Base-by-base conservation (phyloP, 2,888 invertebrate species). In the Pycnomerus fuliginosus region DNA sequence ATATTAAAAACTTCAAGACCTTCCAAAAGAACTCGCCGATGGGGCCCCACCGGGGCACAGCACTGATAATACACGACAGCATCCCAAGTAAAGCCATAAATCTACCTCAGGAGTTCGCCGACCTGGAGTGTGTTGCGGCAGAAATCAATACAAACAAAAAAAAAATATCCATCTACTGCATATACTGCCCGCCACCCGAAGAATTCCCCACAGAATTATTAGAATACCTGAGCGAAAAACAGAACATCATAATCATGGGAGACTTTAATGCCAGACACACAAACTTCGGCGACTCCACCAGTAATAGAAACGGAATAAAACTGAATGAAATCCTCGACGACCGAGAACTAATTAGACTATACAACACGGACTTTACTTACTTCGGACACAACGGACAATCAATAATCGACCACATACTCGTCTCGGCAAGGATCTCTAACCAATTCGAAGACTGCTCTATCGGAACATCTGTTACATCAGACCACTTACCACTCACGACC, bases 321-420 rank as follows among this genome's bases (percentile, higher is more conserved):
- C 11, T 27, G 8, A 8, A 10, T 10, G 11, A 10, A 4, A 4
- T 27, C 11, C 27, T 27, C 3, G 8, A 27, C 4, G 11, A 5
- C 4, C 27, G 4, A 7, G 7, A 4, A 8, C 8, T 27, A 7
- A 8, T 10, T 4, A 4, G 11, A 8, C 11, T 27, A 8, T 10
- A 8, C 11, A 10, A 8, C 11, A 8, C 27, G 3, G 4, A 7
- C 4, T 10, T 10, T 4, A 27, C 27, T 10, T 27, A 7, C 11
- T 4, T 27, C 27, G 10, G 4, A 4, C 4, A 27, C 11, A 4
- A 27, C 10, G 27, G 27, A 4, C 4, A 4, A 7, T 27, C 27
- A 7, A 27, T 27, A 4, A 27, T 27, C 27, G 27, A 27, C 27
- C 27, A 27, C 11, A 27, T 27, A 7, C 7, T 27, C 4, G 11